Conservation (phyloP, 2,888 invertebrate species). For the Tineola bisselliella region DNA sequence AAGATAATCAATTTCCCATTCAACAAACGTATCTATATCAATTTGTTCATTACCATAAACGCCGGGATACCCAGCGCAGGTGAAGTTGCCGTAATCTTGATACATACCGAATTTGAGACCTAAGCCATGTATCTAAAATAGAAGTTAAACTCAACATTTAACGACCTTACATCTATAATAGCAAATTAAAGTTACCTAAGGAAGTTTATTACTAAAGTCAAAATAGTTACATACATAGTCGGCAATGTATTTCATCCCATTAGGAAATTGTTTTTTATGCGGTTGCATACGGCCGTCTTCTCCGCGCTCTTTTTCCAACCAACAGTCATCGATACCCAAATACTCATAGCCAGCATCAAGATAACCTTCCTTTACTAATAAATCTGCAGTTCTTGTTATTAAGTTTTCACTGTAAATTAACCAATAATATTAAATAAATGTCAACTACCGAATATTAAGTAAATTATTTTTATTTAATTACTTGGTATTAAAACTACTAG, state of each 20-base stretch:
- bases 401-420: constrained; percentile 65
- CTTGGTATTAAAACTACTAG: too few relatives aligned
- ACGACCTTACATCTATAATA: too few relatives aligned
- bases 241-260: constrained; percentile 74
- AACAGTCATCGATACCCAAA: constrained; percentile 80
- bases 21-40: constrained; percentile 79
- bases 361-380: constrained; percentile 74
- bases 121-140: constrained; percentile 72
- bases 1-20: constrained; percentile 83
- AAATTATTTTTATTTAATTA: too few relatives aligned
- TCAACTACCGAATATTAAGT: too few relatives aligned
- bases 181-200: too few relatives aligned
- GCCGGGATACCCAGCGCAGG: constrained; percentile 84
- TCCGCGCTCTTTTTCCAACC: constrained; percentile 73
- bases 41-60: constrained; percentile 70
- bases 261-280: constrained; percentile 75
- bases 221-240: constrained; percentile 71
- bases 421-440: background rate
- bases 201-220: too few relatives aligned
- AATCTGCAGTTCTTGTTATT: constrained; percentile 70
- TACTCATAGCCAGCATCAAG: constrained; percentile 77
- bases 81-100: constrained; percentile 79
- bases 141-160: too few relatives aligned
- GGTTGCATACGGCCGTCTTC: constrained; percentile 69
- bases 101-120: constrained; percentile 86